A percentile compares a stretch with the other conserved stretches of the same genome.
Conservation (phyloP, 2,888 invertebrate genomes). For the Pachliopta kotzebuea region DNA sequence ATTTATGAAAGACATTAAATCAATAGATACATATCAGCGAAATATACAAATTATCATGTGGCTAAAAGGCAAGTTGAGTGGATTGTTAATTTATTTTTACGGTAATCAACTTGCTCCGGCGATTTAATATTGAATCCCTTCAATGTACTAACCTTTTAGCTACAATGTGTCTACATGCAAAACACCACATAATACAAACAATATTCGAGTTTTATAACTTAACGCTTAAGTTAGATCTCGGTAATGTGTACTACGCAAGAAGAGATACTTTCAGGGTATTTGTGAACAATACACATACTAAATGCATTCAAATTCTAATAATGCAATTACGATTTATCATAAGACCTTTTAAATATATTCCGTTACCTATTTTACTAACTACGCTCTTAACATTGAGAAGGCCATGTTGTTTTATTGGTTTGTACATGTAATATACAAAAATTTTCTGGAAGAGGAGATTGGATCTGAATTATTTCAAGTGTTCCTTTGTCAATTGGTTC, state of each 20-base stretch:
- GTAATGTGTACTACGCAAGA: conserved; percentile 16
- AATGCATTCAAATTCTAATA: conserved; percentile 27
- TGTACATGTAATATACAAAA: conserved; percentile 36
- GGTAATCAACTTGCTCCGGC: background rate
- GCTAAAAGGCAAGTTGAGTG: conserved; percentile 30
- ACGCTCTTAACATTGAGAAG: conserved; percentile 51
- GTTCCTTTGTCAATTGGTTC: conserved; percentile 3
- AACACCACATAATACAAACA: conserved; percentile 24
- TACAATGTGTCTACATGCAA: conserved; percentile 21
- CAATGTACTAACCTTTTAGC: conserved; percentile 21
- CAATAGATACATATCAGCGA: conserved; percentile 44
- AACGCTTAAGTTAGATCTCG: conserved; percentile 39
- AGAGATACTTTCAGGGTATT: conserved; percentile 47
- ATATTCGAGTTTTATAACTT: conserved; percentile 20
- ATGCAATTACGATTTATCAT: conserved; percentile 42
- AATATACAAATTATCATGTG: conserved; percentile 35
- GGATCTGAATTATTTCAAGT: background rate
- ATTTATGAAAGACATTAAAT: conserved; percentile 59
- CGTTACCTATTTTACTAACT: conserved; percentile 60
- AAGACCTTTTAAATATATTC: conserved; percentile 52
- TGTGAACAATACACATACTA: conserved; percentile 37
- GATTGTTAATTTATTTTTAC: background rate
- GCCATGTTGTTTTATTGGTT: conserved; percentile 51
- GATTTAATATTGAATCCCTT: background rate
- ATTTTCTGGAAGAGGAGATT: conserved; percentile 21